Percentiles rank a stretch among this genome's conserved stretches.
Evolutionary conservation across 2,113 vertebrate species (phyloP).

Genomic region (Perca schrenkii): DNA sequence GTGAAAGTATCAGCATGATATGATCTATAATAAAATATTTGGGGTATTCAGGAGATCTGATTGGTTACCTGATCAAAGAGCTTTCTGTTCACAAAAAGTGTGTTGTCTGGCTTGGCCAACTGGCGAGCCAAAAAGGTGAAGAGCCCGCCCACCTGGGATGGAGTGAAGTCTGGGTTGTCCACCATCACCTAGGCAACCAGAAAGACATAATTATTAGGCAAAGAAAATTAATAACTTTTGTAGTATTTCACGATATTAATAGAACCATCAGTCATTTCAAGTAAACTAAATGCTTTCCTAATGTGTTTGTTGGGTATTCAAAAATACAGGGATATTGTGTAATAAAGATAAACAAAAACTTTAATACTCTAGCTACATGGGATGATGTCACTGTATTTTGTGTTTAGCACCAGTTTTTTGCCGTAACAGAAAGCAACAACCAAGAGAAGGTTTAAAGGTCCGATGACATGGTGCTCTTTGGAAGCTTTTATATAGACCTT

Average conservation of each 20-base stretch:
- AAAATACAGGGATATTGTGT: neutral
- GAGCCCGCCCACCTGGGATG: constrained; percentile 96
- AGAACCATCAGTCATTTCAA: neutral
- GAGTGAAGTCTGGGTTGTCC: constrained; percentile 97
- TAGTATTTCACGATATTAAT: neutral
- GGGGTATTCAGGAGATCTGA: neutral
- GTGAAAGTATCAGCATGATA: neutral
- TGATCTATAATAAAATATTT: neutral
- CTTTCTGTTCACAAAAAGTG: constrained; percentile 96
- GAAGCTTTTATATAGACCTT: too few species aligned
- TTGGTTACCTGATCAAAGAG: constrained; percentile 94
- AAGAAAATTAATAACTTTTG: neutral
- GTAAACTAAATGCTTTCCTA: neutral
- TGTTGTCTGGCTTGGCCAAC: constrained; percentile 97
- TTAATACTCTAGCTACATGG: neutral
- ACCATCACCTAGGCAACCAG: constrained; percentile 92
- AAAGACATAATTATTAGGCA: neutral
- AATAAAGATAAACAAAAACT: neutral
- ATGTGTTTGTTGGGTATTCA: neutral
- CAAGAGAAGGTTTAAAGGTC: neutral
- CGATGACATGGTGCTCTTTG: too few species aligned
- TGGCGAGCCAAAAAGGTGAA: constrained; percentile 98
- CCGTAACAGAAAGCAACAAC: neutral
- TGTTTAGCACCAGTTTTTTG: neutral
- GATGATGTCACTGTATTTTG: neutral